Percentiles rank a stretch among this genome's conserved stretches.
These are phyloP conservation scores for Actinopyga echinites DNA, from an alignment of 53 echinoderm and acorn worm genomes.

Conservation along the genomic window DNA sequence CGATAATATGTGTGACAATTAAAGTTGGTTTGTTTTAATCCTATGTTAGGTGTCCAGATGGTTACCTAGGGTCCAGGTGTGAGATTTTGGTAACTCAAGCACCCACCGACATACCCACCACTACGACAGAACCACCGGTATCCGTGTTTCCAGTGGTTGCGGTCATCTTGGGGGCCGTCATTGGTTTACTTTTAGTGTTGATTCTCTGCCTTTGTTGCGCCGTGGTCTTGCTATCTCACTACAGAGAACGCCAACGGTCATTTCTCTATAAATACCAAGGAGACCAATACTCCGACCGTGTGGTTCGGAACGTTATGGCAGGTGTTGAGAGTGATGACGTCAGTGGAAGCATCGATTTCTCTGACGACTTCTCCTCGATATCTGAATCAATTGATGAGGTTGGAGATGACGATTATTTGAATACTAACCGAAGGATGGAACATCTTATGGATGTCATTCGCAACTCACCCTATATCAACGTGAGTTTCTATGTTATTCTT, in stretches of 20 bases:
- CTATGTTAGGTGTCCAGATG: neutral
- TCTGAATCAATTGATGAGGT: slow-evolving; percentile 3
- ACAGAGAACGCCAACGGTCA: neutral
- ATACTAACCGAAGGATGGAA: slow-evolving; percentile 10
- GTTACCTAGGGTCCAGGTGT: neutral
- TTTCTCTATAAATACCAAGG: neutral
- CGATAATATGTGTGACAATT: no score
- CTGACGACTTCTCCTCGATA: slow-evolving; percentile 9
- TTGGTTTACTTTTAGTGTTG: neutral
- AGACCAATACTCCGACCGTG: slow-evolving; percentile 3
- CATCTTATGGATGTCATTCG: slow-evolving; percentile 38
- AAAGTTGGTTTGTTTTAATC: neutral
- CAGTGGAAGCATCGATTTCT: neutral
- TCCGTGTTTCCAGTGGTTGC: slow-evolving; percentile 7
- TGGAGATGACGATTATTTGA: neutral
- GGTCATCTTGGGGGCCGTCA: neutral
- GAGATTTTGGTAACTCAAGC: neutral
- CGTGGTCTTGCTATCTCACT: neutral
- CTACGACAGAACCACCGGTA: neutral
- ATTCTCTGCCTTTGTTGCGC: slow-evolving; percentile 9
- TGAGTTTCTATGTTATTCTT: neutral
- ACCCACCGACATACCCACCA: neutral
- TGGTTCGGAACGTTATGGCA: slow-evolving; percentile 10
- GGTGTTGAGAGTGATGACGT: slow-evolving; percentile 20
- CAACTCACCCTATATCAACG: slow-evolving; percentile 30